phyloP scores from a whole-genome alignment of 2,797 vertebrate species.

The Mergus octosetaceus region DNA sequence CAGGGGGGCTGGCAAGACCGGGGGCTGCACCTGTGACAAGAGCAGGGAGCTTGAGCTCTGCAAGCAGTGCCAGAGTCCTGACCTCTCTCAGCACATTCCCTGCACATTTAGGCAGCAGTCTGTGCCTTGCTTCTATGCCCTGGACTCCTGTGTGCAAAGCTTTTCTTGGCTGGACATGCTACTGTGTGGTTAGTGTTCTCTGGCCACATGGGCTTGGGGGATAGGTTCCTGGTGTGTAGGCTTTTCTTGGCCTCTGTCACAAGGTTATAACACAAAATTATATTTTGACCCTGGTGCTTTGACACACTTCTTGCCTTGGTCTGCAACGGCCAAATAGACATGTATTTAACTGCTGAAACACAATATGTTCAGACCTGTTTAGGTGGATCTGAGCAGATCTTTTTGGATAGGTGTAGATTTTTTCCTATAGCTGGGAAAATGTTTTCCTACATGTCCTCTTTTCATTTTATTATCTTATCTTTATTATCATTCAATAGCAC shows the following conservation, averaged over 20 bases:
- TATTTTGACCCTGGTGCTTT: not conserved
- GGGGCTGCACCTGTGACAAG: not conserved
- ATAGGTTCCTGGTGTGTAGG: not conserved
- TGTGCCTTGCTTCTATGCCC: not conserved
- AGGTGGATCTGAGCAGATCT: not conserved
- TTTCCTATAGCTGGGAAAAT: not conserved
- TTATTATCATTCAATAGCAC: not conserved
- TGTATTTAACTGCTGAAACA: not conserved
- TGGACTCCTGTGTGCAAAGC: not conserved
- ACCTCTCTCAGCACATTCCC: not conserved
- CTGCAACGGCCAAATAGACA: not conserved
- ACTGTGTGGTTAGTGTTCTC: not conserved
- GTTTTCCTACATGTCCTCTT: not conserved
- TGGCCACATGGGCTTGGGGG: not conserved
- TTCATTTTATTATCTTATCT: not conserved
- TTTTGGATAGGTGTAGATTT: not conserved
- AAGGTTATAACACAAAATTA: not conserved
- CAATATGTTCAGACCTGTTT: not conserved
- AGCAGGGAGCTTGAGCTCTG: not conserved
- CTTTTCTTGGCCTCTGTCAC: not conserved
- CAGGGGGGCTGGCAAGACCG: fast-evolving
- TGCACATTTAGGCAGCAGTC: not conserved
- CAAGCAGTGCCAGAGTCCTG: fast-evolving
- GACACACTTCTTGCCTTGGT: not conserved
- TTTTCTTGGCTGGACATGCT: not conserved